Conservation (phyloP, 2,888 invertebrate genomes). For the Anthoptus insignis region DNA sequence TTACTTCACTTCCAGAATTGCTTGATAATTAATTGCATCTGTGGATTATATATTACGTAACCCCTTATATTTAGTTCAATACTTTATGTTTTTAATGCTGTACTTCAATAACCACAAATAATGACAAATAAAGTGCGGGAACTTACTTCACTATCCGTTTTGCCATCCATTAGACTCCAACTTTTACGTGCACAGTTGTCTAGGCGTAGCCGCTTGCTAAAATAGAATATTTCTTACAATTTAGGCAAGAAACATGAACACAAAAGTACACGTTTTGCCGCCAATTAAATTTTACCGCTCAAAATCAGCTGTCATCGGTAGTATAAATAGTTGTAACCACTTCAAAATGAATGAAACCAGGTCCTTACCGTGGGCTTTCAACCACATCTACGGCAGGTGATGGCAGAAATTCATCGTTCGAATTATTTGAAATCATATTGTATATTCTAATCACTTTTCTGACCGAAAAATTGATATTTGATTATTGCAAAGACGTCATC, state of each 20-base stretch:
- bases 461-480: constrained; percentile 10
- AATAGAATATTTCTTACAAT: constrained; percentile 45
- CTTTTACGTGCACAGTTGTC: constrained; percentile 70
- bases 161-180: constrained; percentile 81
- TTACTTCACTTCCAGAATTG: no score
- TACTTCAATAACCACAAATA: constrained; percentile 15
- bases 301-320: constrained; percentile 79
- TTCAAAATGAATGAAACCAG: constrained; percentile 41
- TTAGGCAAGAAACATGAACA: constrained; percentile 23
- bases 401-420: constrained; percentile 60
- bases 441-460: constrained; percentile 38
- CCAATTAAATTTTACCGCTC: constrained; percentile 81
- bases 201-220: constrained; percentile 71
- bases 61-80: neutral
- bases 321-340: constrained; percentile 39
- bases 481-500: constrained; percentile 48
- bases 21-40: no score
- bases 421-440: constrained; percentile 64
- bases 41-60: no score
- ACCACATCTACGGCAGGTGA: constrained; percentile 58
- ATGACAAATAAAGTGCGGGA: constrained; percentile 73
- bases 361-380: constrained; percentile 72
- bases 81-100: neutral
- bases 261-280: constrained; percentile 63
- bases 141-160: constrained; percentile 77